Base-by-base conservation (phyloP, 2,888 invertebrate species). In the Pilophorus perplexus region DNA sequence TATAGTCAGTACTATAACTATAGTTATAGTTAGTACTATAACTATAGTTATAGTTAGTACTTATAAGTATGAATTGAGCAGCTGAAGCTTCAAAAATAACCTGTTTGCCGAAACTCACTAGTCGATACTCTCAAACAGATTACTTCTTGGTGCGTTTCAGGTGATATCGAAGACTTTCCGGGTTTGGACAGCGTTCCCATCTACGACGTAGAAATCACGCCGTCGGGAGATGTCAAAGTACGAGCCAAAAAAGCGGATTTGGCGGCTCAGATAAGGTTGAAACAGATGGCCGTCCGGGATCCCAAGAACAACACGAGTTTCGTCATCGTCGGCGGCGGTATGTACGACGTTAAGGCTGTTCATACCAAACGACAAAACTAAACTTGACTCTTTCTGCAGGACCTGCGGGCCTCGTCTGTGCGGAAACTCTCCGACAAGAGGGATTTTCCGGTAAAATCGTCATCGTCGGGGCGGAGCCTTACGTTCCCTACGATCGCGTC, bases 121-220 rank as follows among this genome's bases (percentile, higher is more conserved):
- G n/a, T n/a, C n/a, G n/a, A n/a, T n/a, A n/a, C n/a, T n/a, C n/a
- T n/a, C n/a, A n/a, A n/a, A n/a, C n/a, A n/a, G n/a, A n/a, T n/a
- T n/a, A n/a, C n/a, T n/a, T n/a, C n/a, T n/a, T n/a, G n/a, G n/a
- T 55, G 76, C 10, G 4, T 3, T 18, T 77, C 28, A 73, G 84
- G 84, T 64, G 97, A 98, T 74, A 97, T 98, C 74, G 98, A 98
- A 81, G 97, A 98, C 76, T 96, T 91, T 75, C 98, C 98, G 3
- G 96, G 96, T 0, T 82, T 96, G 70, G 96, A 97, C 77, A 91
- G 93, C 10, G 76, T 98, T 69, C 94, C 94, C 0, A 90, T 90
- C 74, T 95, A 89, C 77, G 83, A 90, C 77, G 93, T 95, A 44
- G 81, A 82, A 14, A 80, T 86, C 4, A 77, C 82, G 0, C 79